Conservation (phyloP, 2,113 vertebrate species). For the Fulmarus glacialis region DNA sequence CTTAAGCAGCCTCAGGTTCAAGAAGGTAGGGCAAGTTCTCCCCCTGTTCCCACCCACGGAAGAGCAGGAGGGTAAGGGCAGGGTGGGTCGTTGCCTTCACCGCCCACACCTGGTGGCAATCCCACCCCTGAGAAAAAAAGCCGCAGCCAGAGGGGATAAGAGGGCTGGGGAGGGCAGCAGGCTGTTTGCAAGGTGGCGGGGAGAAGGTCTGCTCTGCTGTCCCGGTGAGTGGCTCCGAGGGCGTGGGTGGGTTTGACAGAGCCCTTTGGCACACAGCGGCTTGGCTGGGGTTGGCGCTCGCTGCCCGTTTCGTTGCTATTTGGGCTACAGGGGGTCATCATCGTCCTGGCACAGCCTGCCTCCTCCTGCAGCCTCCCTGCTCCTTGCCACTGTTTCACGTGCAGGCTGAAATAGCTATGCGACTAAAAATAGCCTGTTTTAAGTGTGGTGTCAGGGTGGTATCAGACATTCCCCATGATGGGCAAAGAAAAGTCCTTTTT, state of each 20-base stretch:
- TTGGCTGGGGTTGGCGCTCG: rapidly evolving
- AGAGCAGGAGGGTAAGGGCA: not conserved
- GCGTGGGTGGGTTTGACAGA: rapidly evolving
- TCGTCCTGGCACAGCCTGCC: rapidly evolving
- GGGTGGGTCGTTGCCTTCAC: not conserved
- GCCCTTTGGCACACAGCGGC: rapidly evolving
- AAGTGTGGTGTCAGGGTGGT: rapidly evolving
- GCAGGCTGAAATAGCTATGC: rapidly evolving
- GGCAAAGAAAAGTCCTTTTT: not conserved
- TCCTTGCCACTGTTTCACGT: rapidly evolving
- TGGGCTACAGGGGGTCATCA: rapidly evolving
- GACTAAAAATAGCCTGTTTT: rapidly evolving
- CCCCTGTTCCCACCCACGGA: too few relatives aligned
- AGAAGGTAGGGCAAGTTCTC: not conserved
- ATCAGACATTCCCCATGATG: not conserved
- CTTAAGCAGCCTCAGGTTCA: not conserved
- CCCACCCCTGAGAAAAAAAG: not conserved
- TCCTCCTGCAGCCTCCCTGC: not conserved
- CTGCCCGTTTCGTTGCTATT: rapidly evolving
- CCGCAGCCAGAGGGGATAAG: not conserved
- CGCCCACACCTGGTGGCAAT: not conserved
- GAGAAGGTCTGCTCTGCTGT: too few relatives aligned
- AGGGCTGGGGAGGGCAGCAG: not conserved
- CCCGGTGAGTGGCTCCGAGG: not conserved
- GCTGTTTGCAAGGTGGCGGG: rapidly evolving